Base-by-base conservation (phyloP, 2,797 vertebrate species). In the Takifugu ocellatus region DNA sequence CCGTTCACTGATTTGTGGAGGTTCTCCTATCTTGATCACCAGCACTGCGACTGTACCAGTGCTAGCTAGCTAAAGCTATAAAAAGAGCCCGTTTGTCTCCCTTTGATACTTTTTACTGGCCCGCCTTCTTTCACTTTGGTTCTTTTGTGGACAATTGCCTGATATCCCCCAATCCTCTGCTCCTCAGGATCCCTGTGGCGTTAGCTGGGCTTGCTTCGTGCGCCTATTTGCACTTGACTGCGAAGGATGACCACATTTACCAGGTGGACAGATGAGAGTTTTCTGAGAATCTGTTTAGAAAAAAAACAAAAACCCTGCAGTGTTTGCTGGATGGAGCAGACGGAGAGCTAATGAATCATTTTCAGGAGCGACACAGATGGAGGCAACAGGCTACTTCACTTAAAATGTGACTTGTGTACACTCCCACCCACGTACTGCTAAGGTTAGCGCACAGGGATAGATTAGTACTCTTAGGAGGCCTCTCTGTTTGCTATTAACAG, bases 321-420 rank as follows among this genome's bases (percentile, higher is more conserved):
- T 88, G 90, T 92, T 89, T 91, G 88, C 88, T 84, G 61, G 56
- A 84, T 79, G 84, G 71, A 85, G 84, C 90, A 94, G 92, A 94
- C 94, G 93, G 91, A 77, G 87, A 91, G 85, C 85, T 94, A 94
- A 94, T 94, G 92, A 94, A 89, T 78, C 67, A 67, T 70, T 91
- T 84, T 81, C 86, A 81, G 74, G 51, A 66, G 68, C 72, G 87
- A 86, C 81, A 91, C 88, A 89, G 88, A 92, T 91, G 85, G 81
- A 79, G 83, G 88, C 77, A 71, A 70, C 75, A 75, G 74, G 79
- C 42, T 81, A 12, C 11, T 36, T 11, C 33, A 36, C 10, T 12
- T 36, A 12, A 12, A 36, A 36, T 36, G 33, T 12, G 11, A 36
- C 33, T 36, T 36, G 10, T 36, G 2, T 36, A 36, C 33, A 36